Base-by-base conservation (phyloP, 2,888 invertebrate genomes). In the Sinentomon sp. region DNA sequence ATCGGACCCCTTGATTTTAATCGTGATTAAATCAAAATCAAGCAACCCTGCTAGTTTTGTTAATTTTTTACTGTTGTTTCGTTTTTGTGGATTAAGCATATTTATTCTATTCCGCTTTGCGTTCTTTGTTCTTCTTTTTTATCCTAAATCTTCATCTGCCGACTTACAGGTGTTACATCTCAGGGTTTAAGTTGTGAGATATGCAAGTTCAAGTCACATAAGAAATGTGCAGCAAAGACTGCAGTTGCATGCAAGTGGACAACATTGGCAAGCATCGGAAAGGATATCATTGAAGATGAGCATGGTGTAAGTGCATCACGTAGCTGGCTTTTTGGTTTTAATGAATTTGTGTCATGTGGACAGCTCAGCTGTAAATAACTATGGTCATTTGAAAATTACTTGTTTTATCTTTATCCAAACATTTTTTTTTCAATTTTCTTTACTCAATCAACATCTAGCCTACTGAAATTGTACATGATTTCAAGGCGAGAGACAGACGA, bases 221-320 rank as follows among this genome's bases (percentile, higher is more conserved):
- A 89, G 56, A 62, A 80, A 33, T 94, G 92, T 54, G 85, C 85
- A 1, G 67, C 74, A 34, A 77, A 83, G 48, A 83, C 89, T 33
- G 73, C 77, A 47, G 76, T 77, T 44, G 82, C 80, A 50, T 94
- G 92, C 62, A 94, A 94, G 53, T 92, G 92, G 92, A 92, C 85
- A 44, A 87, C 87, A 24, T 61, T 92, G 43, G 77, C 87, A 5
- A 82, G 82, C 25, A 72, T 94, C 35, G 87, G 87, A n/a, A 76
- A 76, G 47, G 80, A 87, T 44, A 74, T 87, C 34, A 78, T 89
- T 30, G 87, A 89, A 50, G 82, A 87, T 46, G 63, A 68, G 39
- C 83, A 87, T 51, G 82, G 85, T 58, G 80, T 80, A 53, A 60
- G 66, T 45, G 6, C 21, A 17, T 7, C 6, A 10, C 19, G 4